Percentiles rank a stretch among this genome's conserved stretches.
phyloP scores from a whole-genome alignment of 2,797 vertebrate species.

The Toxotes lorentzi region DNA sequence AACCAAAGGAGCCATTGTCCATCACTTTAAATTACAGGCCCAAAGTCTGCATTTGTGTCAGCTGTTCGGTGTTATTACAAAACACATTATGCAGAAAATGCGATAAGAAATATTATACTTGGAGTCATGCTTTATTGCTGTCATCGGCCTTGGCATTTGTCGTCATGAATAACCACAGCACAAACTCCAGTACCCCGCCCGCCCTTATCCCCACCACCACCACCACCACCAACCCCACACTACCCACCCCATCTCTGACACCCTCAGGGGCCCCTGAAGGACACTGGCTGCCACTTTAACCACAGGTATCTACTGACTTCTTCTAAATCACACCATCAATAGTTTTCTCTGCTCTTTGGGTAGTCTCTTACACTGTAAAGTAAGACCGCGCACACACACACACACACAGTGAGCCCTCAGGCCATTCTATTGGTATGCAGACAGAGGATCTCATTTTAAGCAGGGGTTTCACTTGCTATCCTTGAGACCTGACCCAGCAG shows the following conservation, averaged over 20 bases:
- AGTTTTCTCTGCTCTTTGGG: conserved; percentile 60
- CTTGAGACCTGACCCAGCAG: conserved; percentile 60
- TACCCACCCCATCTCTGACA: conserved; percentile 17
- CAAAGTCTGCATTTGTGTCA: not conserved
- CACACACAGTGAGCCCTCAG: conserved; percentile 54
- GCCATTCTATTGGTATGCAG: conserved; percentile 73
- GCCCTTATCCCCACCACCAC: too few species aligned
- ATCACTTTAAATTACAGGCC: not conserved
- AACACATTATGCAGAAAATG: conserved; percentile 5
- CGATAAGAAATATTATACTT: conserved; percentile 14
- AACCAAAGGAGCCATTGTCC: not conserved
- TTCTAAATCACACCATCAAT: conserved; percentile 70
- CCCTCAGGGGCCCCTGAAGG: conserved; percentile 53
- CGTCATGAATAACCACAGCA: conserved; percentile 5
- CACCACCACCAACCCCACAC: not conserved
- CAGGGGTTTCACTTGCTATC: conserved; percentile 53
- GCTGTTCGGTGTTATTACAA: not conserved
- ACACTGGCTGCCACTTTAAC: conserved; percentile 57
- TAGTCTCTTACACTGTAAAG: conserved; percentile 45
- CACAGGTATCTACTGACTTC: conserved; percentile 52
- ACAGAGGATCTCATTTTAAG: conserved; percentile 63
- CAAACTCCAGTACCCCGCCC: not conserved
- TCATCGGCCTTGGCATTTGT: conserved; percentile 22
- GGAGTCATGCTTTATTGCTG: conserved; percentile 8
- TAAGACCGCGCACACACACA: conserved; percentile 21